These are phyloP conservation scores for Podarcis raffonei DNA, from an alignment of 2,113 vertebrate species.

Conservation along the genomic window DNA sequence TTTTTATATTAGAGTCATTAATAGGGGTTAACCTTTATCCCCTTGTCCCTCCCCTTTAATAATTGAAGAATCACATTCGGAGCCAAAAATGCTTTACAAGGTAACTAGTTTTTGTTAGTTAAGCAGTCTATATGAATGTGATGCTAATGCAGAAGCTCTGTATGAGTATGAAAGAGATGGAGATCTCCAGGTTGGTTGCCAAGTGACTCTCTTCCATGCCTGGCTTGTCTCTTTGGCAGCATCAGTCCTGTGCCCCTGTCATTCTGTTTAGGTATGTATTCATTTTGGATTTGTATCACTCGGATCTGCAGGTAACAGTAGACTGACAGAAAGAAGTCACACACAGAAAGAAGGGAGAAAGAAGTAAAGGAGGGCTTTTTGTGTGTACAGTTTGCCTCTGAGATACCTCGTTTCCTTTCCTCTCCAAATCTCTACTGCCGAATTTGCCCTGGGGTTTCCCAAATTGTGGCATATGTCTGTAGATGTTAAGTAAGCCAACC, in stretches of 20 bases:
- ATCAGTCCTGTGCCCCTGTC: neutral
- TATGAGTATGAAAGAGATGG: neutral
- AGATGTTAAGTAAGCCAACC: neutral
- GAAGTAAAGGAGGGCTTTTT: neutral
- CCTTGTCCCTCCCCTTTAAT: neutral
- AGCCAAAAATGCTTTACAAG: neutral
- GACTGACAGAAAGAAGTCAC: neutral
- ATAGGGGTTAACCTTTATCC: neutral
- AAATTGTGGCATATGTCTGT: neutral
- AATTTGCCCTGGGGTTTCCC: neutral
- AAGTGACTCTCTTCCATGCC: neutral
- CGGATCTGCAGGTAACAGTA: neutral
- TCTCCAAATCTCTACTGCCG: too few relatives aligned
- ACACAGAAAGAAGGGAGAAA: neutral
- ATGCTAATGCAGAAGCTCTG: neutral
- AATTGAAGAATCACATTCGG: neutral
- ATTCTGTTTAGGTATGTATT: neutral
- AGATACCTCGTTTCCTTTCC: neutral
- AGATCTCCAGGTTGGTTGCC: neutral
- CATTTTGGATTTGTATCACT: neutral
- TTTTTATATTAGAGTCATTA: neutral
- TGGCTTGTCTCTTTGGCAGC: neutral
- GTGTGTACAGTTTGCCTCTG: neutral
- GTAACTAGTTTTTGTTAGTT: neutral
- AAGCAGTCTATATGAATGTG: neutral